A percentile compares a stretch with the other conserved stretches of the same genome.
These are phyloP conservation scores for Globia sparganii DNA, from an alignment of 2,888 invertebrate genomes.

Conservation along the genomic window DNA sequence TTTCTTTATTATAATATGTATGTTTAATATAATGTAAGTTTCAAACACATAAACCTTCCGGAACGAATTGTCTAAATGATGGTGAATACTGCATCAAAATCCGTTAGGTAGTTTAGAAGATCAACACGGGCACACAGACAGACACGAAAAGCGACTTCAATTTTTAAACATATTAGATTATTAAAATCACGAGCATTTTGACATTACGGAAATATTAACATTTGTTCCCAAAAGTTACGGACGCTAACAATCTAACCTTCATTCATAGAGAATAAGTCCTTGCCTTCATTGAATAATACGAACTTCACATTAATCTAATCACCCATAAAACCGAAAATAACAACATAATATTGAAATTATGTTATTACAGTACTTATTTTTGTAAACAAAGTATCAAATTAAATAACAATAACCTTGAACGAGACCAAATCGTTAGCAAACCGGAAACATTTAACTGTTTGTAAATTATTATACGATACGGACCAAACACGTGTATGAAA, in stretches of 20 bases:
- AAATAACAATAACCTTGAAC: conserved; percentile 59
- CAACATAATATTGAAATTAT: background rate
- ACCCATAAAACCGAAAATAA: conserved; percentile 6
- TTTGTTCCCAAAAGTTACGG: background rate
- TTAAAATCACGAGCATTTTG: background rate
- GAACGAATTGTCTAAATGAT: background rate
- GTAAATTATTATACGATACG: conserved; percentile 45
- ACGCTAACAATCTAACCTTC: background rate
- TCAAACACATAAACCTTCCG: background rate
- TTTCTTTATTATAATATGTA: background rate
- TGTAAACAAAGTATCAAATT: conserved; percentile 48
- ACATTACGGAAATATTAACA: background rate
- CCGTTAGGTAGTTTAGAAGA: background rate
- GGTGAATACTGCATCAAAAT: background rate
- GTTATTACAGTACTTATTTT: conserved; percentile 17
- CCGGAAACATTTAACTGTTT: conserved; percentile 57
- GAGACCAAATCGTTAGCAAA: conserved; percentile 35
- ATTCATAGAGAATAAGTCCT: no score
- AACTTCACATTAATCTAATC: background rate
- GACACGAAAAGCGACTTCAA: background rate
- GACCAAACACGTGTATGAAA: conserved; percentile 45
- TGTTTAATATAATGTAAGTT: background rate
- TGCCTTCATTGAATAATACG: background rate
- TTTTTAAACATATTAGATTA: background rate
- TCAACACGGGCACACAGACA: background rate